Base-by-base conservation (phyloP, 2,797 vertebrate species). In the Rhodeus uyekii region DNA sequence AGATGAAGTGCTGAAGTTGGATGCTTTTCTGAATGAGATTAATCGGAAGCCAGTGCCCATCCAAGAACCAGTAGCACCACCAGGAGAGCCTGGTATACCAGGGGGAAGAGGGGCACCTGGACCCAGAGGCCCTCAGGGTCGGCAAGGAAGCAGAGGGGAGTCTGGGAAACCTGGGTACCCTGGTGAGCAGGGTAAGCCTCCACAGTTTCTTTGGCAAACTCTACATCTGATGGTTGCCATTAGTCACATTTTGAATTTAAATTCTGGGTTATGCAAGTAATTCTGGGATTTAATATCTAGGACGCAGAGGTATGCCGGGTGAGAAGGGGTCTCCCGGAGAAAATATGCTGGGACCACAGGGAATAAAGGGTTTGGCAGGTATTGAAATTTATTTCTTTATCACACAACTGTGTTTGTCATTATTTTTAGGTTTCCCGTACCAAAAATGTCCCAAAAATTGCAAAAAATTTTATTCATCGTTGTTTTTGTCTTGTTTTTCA, bases 1-100 rank as follows among this genome's bases (percentile, higher is more conserved):
- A 95, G 95, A 93, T 78, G 94, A 95, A 84, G 94, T 95, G 53
- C 75, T 94, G 82, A 95, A 95, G 87, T 86, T 95, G 9, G 94
- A 95, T 78, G 83, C 86, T 71, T 93, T 94, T 81, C 90, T 95
- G n/a, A 92, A 94, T 27, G 92, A 95, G 85, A 87, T 95, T n/a
- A 93, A 87, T 84, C 93, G 89, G 29, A 95, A 95, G 76, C 93
- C 94, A 2, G 93, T 90, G 83, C 94, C 95, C 3, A 90, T 94
- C 3, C 92, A 94, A 86, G 95, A 95, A 79, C 93, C 94, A 0
- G 89, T 92, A 63, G 94, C 92, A 1, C 91, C 94, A 38, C 94
- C 94, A 7, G 95, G 95, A 69, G 94, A 95, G 71, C 94, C 94
- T 0, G 95, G 95, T 13, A 89, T 94, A 63, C 92, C 94, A 27